These are phyloP conservation scores for Motacilla tschutschensis DNA, from an alignment of 2,113 vertebrate species.

Conservation along the genomic window DNA sequence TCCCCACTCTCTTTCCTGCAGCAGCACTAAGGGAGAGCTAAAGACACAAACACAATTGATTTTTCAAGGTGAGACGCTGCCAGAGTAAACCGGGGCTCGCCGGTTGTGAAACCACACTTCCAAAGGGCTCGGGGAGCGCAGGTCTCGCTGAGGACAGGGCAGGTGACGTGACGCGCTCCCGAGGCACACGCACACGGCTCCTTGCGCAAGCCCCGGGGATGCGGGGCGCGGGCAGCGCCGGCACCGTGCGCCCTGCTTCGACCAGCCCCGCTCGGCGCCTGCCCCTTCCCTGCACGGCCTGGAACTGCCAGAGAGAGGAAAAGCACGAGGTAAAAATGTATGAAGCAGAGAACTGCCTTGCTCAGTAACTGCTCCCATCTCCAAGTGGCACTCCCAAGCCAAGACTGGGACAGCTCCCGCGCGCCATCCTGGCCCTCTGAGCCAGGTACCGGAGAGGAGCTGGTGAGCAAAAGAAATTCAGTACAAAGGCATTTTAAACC, in stretches of 20 bases:
- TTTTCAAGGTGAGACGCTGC: slow-evolving; percentile 13
- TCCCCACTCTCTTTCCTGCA: not conserved
- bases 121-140: not conserved
- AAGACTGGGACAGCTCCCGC: fast-evolving
- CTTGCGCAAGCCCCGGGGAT: not conserved
- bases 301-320: not conserved
- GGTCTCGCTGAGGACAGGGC: not conserved
- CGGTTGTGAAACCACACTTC: not conserved
- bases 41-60: slow-evolving; percentile 25
- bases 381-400: fast-evolving
- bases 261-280: fast-evolving
- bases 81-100: slow-evolving; percentile 32
- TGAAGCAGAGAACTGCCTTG: not conserved
- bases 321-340: fast-evolving
- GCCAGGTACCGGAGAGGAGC: not conserved
- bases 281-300: not conserved
- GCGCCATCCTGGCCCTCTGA: fast-evolving
- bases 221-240: fast-evolving
- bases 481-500: not conserved
- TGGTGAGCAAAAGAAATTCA: fast-evolving
- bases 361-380: not conserved
- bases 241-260: fast-evolving
- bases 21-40: not conserved
- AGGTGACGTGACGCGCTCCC: slow-evolving; percentile 5
- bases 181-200: not conserved